Evolutionary conservation across 2,113 vertebrate genomes (phyloP), one percentile per base, ranked within the genome.

Genomic region (Nothoprocta perdicaria): DNA sequence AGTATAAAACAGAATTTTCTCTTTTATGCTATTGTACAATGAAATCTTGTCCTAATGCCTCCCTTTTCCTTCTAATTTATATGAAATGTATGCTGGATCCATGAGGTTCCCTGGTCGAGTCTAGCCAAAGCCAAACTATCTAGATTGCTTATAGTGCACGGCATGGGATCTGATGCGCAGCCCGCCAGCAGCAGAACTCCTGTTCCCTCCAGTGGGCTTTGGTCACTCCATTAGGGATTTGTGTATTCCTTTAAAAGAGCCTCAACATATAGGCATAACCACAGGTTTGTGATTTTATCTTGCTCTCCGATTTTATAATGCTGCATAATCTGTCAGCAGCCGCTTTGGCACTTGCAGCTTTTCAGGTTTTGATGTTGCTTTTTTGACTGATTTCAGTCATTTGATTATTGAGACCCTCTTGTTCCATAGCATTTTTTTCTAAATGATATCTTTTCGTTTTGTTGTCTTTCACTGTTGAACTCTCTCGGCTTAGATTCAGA

Each of bases 371-470:
- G 46, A 78, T 61, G 53, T 93, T 91, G 87, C 79, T 80, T 85
- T 95, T 95, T 91, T 81, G 96, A 96, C 96, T 93, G 69, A 96
- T 69, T 90, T 75, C 57, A 93, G 76, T 76, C 82, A 94, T 73
- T 86, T 92, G 45, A 89, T 89, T 83, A 53, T 83, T 93, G 73
- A 89, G 65, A 95, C 19, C 77, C 80, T 94, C 40, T 92, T 94
- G 67, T 96, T 95, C 89, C 85, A 72, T 86, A 86, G 29, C 79
- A 89, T 94, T 93, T 48, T 48, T 89, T 84, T 57, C 52, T 63
- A 84, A 52, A 68, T 81, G 12, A 33, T 79, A 77, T 85, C 2
- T 21, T 69, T 83, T 74, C 69, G 40, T 74, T 95, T 74, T 78
- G 27, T 95, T 91, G 68, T 93, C 85, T 80, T 89, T 53, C 62